These are phyloP conservation scores for Chrysomallon squamiferum DNA, from an alignment of 1,140 invertebrate species.

Conservation along the genomic window DNA sequence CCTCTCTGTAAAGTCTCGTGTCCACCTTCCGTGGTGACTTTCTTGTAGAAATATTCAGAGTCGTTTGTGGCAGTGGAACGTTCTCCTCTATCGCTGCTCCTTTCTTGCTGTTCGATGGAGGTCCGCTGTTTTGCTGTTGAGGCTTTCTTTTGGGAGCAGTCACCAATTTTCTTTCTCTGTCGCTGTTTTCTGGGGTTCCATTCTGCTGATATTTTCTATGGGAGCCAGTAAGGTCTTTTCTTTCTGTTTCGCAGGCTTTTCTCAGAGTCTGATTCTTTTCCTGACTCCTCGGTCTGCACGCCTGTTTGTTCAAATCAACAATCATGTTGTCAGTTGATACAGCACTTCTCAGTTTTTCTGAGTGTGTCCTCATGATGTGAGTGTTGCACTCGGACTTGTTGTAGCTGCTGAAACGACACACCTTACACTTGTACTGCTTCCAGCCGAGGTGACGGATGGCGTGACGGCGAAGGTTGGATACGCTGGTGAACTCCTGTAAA, in stretches of 20 bases:
- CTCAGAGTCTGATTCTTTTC: slow-evolving; percentile 36
- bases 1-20: slow-evolving; percentile 20
- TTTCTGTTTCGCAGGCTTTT: slow-evolving; percentile 11
- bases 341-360: slow-evolving; percentile 4
- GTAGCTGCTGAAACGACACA: slow-evolving; percentile 59
- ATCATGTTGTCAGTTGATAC: slow-evolving; percentile 30
- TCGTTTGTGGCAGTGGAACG: background rate
- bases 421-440: slow-evolving; percentile 61
- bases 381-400: slow-evolving; percentile 57
- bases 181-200: no score
- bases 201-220: no score
- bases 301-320: slow-evolving; percentile 46
- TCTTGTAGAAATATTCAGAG: slow-evolving; percentile 34
- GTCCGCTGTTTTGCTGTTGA: no score
- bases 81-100: background rate
- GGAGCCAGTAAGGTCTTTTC: no score
- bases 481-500: slow-evolving; percentile 46
- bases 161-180: no score
- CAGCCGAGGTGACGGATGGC: slow-evolving; percentile 62
- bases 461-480: slow-evolving; percentile 61
- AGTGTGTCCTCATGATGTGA: slow-evolving; percentile 53
- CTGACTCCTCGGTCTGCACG: slow-evolving; percentile 21
- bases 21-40: slow-evolving; percentile 34
- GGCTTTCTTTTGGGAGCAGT: no score
- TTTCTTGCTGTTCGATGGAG: no score